These are phyloP conservation scores for Atherinosoma microstoma DNA, from an alignment of 2,797 vertebrate species.

Conservation along the genomic window DNA sequence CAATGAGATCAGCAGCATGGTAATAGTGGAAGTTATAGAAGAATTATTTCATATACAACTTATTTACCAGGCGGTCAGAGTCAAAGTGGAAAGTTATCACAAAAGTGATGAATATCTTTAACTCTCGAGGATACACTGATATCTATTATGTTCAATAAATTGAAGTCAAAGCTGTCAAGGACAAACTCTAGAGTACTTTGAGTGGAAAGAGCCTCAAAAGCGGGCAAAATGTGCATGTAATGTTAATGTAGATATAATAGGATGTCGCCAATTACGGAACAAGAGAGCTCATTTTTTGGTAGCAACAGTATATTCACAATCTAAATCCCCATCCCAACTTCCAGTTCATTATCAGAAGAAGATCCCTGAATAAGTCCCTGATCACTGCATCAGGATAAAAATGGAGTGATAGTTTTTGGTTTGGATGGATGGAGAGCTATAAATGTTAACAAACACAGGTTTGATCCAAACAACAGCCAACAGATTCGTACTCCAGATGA, in stretches of 20 bases:
- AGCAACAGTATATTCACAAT: slow-evolving; percentile 39
- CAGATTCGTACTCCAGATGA: slow-evolving; percentile 6
- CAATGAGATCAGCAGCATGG: background rate
- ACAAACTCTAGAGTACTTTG: background rate
- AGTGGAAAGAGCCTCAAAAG: background rate
- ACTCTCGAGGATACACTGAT: background rate
- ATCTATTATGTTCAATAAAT: background rate
- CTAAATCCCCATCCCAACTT: slow-evolving; percentile 25
- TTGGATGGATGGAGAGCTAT: background rate
- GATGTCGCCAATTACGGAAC: background rate
- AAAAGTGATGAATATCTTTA: background rate
- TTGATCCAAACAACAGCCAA: background rate
- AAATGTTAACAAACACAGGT: slow-evolving; percentile 10
- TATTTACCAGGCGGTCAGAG: background rate
- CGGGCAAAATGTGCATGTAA: background rate
- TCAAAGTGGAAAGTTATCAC: background rate
- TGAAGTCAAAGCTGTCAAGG: slow-evolving; percentile 2
- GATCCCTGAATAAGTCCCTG: background rate
- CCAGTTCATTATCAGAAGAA: slow-evolving; percentile 36
- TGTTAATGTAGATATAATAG: background rate
- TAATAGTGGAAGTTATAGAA: background rate
- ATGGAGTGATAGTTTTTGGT: slow-evolving; percentile 32
- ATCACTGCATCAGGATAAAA: too few relatives aligned
- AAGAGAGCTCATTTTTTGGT: slow-evolving; percentile 28
- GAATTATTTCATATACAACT: background rate